A percentile compares a stretch with the other conserved stretches of the same genome.
phyloP scores from a whole-genome alignment of 1,140 invertebrate genomes.

The Ceratosolen solmsi region DNA sequence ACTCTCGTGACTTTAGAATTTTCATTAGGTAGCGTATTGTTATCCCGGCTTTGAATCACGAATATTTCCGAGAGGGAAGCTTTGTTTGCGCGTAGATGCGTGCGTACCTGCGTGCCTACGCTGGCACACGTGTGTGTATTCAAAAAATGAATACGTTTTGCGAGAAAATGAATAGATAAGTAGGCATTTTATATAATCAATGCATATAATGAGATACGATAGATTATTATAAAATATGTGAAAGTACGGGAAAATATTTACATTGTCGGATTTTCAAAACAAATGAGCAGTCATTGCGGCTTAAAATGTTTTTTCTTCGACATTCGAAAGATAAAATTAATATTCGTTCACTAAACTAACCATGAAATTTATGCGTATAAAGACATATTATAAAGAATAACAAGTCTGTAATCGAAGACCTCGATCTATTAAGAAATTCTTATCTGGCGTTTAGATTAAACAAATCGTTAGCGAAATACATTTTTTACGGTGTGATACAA shows the following conservation, averaged over 20 bases:
- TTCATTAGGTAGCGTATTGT: background rate
- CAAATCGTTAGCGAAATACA: background rate
- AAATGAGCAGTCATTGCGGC: too few species aligned
- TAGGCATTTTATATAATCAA: background rate
- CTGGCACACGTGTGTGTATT: background rate
- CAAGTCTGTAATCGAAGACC: background rate
- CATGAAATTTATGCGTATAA: background rate
- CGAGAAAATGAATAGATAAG: too few species aligned
- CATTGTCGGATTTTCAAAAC: background rate
- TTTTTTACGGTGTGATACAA: background rate
- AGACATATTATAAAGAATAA: background rate
- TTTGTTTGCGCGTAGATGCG: background rate
- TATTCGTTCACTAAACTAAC: background rate
- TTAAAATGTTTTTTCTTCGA: background rate
- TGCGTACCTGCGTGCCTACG: background rate
- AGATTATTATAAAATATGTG: background rate
- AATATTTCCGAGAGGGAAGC: too few species aligned
- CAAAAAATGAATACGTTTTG: too few species aligned
- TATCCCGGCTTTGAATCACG: too few species aligned
- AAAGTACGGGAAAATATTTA: background rate
- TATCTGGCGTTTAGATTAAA: background rate
- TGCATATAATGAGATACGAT: too few species aligned
- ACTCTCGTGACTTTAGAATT: background rate
- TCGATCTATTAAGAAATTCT: slow-evolving; percentile 1
- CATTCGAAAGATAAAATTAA: background rate